Conservation (phyloP, 30 jellyfish, hydroid and myxozoan species). For the Calvadosia cruxmelitensis region DNA sequence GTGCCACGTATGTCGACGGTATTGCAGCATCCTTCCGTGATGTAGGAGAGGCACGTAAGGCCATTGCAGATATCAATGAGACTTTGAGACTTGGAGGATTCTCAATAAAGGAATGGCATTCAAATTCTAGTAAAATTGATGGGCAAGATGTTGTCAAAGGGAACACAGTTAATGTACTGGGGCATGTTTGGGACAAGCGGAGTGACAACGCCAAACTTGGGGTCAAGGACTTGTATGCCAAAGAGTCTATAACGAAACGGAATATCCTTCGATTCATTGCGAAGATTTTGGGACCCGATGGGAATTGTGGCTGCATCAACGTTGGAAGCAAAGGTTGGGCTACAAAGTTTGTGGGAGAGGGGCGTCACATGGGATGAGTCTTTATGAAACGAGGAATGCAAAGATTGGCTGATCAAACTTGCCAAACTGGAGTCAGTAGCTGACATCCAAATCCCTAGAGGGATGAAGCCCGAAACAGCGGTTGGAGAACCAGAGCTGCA, state of each 20-base stretch:
- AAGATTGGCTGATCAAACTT: not conserved
- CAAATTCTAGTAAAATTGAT: not conserved
- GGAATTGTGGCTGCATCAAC: slow-evolving; percentile 5
- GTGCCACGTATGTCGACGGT: slow-evolving; percentile 30
- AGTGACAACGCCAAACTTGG: slow-evolving; percentile 2
- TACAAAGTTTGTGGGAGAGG: slow-evolving; percentile 27
- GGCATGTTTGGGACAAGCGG: slow-evolving; percentile 14
- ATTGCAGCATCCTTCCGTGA: slow-evolving; percentile 23
- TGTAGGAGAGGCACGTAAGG: slow-evolving; percentile 22
- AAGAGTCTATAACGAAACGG: not conserved
- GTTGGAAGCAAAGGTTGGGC: slow-evolving; percentile 24
- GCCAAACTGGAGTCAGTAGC: not conserved
- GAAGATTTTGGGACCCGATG: slow-evolving; percentile 5
- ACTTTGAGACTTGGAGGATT: slow-evolving; percentile 26
- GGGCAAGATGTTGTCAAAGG: slow-evolving; percentile 7
- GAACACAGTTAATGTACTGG: slow-evolving; percentile 27
- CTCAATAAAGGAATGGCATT: slow-evolving; percentile 24
- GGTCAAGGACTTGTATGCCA: not conserved
- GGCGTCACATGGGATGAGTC: slow-evolving; percentile 35
- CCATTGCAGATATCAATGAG: slow-evolving; percentile 14
- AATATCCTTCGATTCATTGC: not conserved
- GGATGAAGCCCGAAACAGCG: not conserved
- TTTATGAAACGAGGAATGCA: not conserved
- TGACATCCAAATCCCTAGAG: not conserved
- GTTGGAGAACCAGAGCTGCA: not conserved